Percentiles rank a stretch among this genome's conserved stretches.
These are phyloP conservation scores for Argyra leucocephala DNA, from an alignment of 2,888 invertebrate genomes.

Conservation along the genomic window DNA sequence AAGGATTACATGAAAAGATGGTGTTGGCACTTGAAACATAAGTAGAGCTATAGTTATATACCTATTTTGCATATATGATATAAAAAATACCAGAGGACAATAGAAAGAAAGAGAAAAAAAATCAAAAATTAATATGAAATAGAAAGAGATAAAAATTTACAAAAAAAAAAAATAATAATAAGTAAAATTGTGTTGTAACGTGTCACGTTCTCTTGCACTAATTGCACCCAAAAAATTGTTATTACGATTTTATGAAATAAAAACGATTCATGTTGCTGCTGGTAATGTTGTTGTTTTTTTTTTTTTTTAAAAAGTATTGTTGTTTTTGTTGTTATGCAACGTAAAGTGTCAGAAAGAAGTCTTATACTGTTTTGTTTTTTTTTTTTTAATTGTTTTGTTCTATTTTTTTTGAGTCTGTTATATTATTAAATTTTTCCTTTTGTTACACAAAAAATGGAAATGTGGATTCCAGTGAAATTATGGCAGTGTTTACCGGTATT, in stretches of 20 bases:
- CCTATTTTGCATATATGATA: neutral
- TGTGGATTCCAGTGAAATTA: neutral
- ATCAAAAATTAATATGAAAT: no score
- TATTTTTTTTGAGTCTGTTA: neutral
- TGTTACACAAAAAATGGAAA: neutral
- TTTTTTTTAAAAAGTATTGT: no score
- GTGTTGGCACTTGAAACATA: neutral
- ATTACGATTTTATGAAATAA: neutral
- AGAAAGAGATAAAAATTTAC: no score
- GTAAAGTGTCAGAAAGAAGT: neutral
- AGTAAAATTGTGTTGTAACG: neutral
- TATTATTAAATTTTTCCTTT: neutral
- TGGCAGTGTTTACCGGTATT: neutral
- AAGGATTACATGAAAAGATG: neutral
- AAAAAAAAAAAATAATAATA: neutral
- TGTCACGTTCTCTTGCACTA: neutral
- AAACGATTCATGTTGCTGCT: neutral
- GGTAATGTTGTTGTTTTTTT: neutral
- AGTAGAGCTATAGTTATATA: neutral
- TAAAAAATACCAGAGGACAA: no score
- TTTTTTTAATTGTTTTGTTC: neutral
- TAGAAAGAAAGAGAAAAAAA: neutral
- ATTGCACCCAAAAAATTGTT: neutral
- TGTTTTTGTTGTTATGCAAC: no score
- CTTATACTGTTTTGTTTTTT: neutral